These are phyloP conservation scores for Rhynchophorus ferrugineus DNA, from an alignment of 1,140 invertebrate species.

Conservation along the genomic window DNA sequence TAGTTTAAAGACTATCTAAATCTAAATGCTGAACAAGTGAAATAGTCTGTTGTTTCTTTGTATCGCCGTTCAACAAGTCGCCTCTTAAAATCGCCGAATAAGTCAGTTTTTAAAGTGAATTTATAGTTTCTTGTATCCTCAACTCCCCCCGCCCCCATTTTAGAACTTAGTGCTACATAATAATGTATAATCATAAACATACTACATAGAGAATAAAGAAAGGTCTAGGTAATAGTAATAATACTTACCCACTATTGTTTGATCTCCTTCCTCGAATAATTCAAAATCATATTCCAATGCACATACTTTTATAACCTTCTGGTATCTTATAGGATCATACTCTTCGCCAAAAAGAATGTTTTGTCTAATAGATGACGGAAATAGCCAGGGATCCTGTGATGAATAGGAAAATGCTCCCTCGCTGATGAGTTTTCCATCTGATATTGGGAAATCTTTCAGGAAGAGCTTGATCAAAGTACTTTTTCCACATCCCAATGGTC, in stretches of 20 bases:
- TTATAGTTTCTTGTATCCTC: too few species aligned
- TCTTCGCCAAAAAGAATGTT: constrained; percentile 57
- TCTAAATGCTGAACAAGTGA: too few species aligned
- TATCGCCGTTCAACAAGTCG: too few species aligned
- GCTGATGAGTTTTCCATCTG: constrained; percentile 51
- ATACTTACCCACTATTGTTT: constrained; percentile 61
- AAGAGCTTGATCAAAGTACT: constrained; percentile 64
- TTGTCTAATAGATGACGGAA: constrained; percentile 51
- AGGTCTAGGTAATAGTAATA: too few species aligned
- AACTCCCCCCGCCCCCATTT: too few species aligned
- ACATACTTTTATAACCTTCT: constrained; percentile 37
- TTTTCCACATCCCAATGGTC: constrained; percentile 76
- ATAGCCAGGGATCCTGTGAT: constrained; percentile 73
- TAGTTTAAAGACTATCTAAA: too few species aligned
- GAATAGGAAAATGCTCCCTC: constrained; percentile 67
- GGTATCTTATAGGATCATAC: constrained; percentile 42
- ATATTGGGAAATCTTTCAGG: constrained; percentile 61
- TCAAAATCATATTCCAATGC: constrained; percentile 62
- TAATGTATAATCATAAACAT: too few species aligned
- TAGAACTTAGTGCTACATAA: too few species aligned
- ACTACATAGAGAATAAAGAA: too few species aligned
- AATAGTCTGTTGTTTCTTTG: too few species aligned
- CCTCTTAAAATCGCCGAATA: too few species aligned
- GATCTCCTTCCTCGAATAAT: constrained; percentile 59
- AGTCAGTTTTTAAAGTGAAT: too few species aligned